Percentiles rank a stretch among this genome's conserved stretches.
Evolutionary conservation across 2,797 vertebrate genomes (phyloP).

Genomic region (Semotilus atromaculatus): DNA sequence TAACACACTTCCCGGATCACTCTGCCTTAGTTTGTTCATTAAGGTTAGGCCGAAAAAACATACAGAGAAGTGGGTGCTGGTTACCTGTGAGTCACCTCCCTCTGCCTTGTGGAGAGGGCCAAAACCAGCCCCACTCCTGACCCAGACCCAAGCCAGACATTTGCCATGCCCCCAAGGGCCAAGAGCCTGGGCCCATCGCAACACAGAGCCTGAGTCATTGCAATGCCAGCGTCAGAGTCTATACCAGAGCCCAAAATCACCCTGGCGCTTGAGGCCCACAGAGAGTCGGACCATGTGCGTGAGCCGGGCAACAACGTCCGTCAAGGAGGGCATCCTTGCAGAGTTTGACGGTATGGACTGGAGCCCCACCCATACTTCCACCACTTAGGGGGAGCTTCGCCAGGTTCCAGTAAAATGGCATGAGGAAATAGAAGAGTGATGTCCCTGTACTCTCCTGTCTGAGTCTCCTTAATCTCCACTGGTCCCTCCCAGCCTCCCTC

Average conservation of each 20-base stretch:
- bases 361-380: no score
- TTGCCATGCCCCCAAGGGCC: neutral
- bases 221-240: neutral
- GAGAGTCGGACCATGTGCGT: no score
- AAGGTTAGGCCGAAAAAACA: no score
- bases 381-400: no score
- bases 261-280: no score
- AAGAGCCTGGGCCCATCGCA: neutral
- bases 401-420: no score
- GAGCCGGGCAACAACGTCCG: neutral
- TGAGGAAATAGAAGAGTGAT: no score
- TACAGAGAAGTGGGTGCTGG: neutral
- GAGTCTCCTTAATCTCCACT: neutral
- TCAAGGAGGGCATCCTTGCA: neutral
- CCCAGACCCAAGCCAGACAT: neutral
- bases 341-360: neutral
- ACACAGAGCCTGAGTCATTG: neutral
- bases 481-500: neutral
- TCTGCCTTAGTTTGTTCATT: no score
- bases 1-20: neutral
- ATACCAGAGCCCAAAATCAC: no score
- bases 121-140: neutral
- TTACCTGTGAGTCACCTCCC: neutral
- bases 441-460: no score
- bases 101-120: neutral